Conservation (phyloP, 2,888 invertebrate species). For the Congeria kusceri region DNA sequence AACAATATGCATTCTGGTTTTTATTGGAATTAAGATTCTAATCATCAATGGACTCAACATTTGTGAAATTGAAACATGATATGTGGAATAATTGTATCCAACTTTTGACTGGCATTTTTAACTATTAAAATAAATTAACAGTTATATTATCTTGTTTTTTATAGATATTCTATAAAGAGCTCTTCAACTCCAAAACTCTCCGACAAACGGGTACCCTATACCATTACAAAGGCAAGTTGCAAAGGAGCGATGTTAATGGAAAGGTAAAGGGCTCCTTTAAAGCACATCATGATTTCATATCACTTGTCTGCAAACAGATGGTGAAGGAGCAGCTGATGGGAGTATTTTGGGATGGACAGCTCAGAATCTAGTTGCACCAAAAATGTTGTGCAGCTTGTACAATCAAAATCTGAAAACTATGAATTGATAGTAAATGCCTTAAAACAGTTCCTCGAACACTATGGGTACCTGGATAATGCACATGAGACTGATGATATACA, state of each 20-base stretch:
- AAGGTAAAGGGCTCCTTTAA: slow-evolving; percentile 20
- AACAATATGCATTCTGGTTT: too few species aligned
- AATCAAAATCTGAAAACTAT: too few species aligned
- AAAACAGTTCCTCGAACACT: not conserved
- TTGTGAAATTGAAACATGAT: too few species aligned
- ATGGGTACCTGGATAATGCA: not conserved
- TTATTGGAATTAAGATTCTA: too few species aligned
- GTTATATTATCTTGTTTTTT: not conserved
- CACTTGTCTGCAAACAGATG: slow-evolving; percentile 86
- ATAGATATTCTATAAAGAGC: slow-evolving; percentile 31
- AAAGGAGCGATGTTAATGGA: slow-evolving; percentile 17
- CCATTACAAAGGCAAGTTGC: slow-evolving; percentile 14
- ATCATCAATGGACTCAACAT: too few species aligned
- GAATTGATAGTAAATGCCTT: too few species aligned
- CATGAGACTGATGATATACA: slow-evolving; percentile 1
- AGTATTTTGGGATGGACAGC: slow-evolving; percentile 87
- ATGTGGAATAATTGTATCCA: too few species aligned
- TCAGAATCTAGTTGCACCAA: too few species aligned
- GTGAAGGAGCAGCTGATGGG: slow-evolving; percentile 89
- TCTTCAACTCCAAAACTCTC: slow-evolving; percentile 8
- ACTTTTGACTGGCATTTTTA: too few species aligned
- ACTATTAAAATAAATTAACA: too few species aligned
- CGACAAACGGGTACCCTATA: slow-evolving; percentile 31
- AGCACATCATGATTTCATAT: slow-evolving; percentile 8
- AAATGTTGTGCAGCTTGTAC: too few species aligned